Conservation (phyloP, 2,888 invertebrate species). For the Drosophila prostipennis region DNA sequence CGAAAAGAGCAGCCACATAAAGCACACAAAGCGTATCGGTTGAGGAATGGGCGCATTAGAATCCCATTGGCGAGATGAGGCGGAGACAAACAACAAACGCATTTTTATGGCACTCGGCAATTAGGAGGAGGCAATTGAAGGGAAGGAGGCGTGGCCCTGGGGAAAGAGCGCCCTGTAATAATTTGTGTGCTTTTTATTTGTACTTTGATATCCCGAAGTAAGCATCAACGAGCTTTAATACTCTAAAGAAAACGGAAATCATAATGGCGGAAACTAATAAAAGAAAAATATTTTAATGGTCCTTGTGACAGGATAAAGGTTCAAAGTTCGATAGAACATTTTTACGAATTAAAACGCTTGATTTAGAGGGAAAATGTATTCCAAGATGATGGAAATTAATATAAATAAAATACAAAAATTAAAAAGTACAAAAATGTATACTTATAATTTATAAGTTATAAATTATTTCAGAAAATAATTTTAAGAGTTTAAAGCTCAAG, state of each 20-base stretch:
- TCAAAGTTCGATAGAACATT: too few relatives aligned
- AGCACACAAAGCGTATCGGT: conserved; percentile 35
- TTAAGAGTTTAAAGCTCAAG: too few relatives aligned
- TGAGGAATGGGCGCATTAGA: neutral
- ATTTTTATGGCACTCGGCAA: conserved; percentile 77
- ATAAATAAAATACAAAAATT: too few relatives aligned
- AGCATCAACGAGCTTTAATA: conserved; percentile 24
- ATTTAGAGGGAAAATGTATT: too few relatives aligned
- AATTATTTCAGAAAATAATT: too few relatives aligned
- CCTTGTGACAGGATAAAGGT: neutral
- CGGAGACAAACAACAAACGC: conserved; percentile 50
- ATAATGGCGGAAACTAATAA: conserved; percentile 14
- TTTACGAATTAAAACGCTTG: too few relatives aligned
- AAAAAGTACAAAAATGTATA: neutral
- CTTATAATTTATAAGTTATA: too few relatives aligned
- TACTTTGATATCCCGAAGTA: conserved; percentile 54
- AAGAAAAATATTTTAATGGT: neutral
- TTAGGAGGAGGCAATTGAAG: conserved; percentile 50
- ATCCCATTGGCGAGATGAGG: conserved; percentile 13
- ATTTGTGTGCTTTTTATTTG: conserved; percentile 74
- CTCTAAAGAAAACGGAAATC: conserved; percentile 26
- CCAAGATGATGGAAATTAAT: too few relatives aligned
- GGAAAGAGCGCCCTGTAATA: conserved; percentile 48
- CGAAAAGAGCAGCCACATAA: conserved; percentile 47
- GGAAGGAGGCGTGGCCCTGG: conserved; percentile 32